A percentile compares a stretch with the other conserved stretches of the same genome.
These are phyloP conservation scores for Drosophila nigricruria DNA, from an alignment of 2,888 invertebrate species.

Conservation along the genomic window DNA sequence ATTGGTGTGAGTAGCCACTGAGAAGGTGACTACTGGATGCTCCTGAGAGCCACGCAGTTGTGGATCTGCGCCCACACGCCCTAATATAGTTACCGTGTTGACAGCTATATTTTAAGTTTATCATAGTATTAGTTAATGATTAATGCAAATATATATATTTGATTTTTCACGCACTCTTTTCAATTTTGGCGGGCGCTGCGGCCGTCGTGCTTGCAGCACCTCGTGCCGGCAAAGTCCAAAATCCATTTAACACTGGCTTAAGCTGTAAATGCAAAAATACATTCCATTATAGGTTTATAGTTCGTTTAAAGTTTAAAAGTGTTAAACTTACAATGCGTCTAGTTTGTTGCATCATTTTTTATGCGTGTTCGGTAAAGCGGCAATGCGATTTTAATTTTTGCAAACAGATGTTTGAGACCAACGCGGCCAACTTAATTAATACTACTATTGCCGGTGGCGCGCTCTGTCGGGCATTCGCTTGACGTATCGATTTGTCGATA, in stretches of 20 bases:
- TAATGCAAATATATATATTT: background rate
- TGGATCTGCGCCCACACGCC: constrained; percentile 95
- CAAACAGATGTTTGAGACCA: constrained; percentile 41
- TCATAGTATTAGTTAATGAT: background rate
- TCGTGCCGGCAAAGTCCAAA: constrained; percentile 60
- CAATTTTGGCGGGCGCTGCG: constrained; percentile 77
- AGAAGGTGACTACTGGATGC: constrained; percentile 95
- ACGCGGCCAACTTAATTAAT: constrained; percentile 31
- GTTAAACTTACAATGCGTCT: constrained; percentile 59
- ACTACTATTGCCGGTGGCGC: background rate
- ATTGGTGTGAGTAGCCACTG: constrained; percentile 94
- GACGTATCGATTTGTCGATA: constrained; percentile 5
- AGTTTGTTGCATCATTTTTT: constrained; percentile 67
- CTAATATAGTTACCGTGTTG: constrained; percentile 93
- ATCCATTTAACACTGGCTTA: constrained; percentile 47
- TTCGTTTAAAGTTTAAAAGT: background rate
- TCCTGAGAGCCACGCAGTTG: constrained; percentile 92
- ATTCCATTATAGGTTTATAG: no score
- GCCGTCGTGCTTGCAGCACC: constrained; percentile 50
- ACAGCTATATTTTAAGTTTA: constrained; percentile 87
- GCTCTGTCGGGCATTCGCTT: constrained; percentile 19
- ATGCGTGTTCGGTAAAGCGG: constrained; percentile 37
- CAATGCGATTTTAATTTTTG: constrained; percentile 28
- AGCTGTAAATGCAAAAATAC: constrained; percentile 32
- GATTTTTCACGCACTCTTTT: constrained; percentile 69